Percentiles rank a stretch among this genome's conserved stretches.
Conservation (phyloP, 1,140 invertebrate genomes). For the Pentalonia nigronervosa region DNA sequence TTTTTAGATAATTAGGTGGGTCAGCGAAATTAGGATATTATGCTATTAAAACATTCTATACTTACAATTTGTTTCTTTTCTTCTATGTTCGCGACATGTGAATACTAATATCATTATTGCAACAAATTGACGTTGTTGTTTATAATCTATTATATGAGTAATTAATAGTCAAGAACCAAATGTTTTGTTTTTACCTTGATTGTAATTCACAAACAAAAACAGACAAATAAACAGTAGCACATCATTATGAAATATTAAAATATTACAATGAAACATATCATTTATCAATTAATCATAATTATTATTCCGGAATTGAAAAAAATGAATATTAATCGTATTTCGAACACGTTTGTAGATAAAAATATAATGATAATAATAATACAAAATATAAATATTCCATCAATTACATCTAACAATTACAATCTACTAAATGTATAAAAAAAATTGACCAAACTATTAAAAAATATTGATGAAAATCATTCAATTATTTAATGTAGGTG, state of each 20-base stretch:
- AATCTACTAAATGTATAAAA: not conserved
- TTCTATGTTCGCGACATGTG: not conserved
- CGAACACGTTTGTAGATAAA: no score
- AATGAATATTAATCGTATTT: not conserved
- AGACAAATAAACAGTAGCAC: not conserved
- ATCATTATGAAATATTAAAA: not conserved
- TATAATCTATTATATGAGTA: slow-evolving; percentile 23
- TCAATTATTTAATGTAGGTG: not conserved
- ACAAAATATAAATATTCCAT: not conserved
- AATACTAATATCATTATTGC: not conserved
- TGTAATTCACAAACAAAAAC: not conserved
- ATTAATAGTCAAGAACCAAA: slow-evolving; percentile 49
- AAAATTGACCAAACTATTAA: not conserved
- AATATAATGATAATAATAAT: not conserved
- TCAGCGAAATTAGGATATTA: slow-evolving; percentile 56
- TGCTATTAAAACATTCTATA: slow-evolving; percentile 1
- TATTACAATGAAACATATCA: not conserved
- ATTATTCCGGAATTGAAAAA: not conserved
- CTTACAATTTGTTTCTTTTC: not conserved
- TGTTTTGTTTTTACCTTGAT: not conserved
- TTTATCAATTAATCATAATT: not conserved
- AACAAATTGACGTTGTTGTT: slow-evolving; percentile 1
- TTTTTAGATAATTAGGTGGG: not conserved
- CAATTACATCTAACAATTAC: no score
- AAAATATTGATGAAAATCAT: not conserved